These are phyloP conservation scores for Alethe diademata DNA, from an alignment of 2,113 vertebrate species.

Conservation along the genomic window DNA sequence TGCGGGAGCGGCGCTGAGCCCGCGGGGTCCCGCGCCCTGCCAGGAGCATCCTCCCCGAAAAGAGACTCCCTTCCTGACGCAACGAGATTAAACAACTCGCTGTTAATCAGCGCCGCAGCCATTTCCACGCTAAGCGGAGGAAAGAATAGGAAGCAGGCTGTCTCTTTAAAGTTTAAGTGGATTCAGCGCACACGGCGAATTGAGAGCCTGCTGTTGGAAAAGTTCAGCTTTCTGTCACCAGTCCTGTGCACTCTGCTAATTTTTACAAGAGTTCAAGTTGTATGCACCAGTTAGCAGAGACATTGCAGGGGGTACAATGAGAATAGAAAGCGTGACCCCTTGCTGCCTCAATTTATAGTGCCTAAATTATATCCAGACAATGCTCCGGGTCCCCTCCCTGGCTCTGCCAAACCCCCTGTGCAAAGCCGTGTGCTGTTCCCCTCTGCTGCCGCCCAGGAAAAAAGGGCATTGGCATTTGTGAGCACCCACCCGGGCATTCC, in stretches of 20 bases:
- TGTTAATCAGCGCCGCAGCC: constrained; percentile 70
- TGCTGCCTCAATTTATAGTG: constrained; percentile 31
- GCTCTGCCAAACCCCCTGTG: neutral
- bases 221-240: constrained; percentile 15
- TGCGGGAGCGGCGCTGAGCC: neutral
- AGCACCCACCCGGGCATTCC: neutral
- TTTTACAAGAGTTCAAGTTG: constrained; percentile 33
- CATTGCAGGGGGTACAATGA: neutral
- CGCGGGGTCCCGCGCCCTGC: neutral
- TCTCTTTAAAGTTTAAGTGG: constrained; percentile 53
- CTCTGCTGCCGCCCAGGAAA: neutral
- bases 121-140: constrained; percentile 14
- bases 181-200: neutral
- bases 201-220: constrained; percentile 43
- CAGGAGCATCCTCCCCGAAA: constrained; percentile 7
- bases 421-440: neutral
- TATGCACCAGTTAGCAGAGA: constrained; percentile 29
- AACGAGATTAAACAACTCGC: constrained; percentile 66
- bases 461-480: neutral
- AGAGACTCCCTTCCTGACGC: constrained; percentile 35
- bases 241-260: neutral
- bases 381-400: neutral
- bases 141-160: neutral
- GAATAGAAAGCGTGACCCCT: neutral
- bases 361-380: constrained; percentile 31